Base-by-base conservation (phyloP, 2,888 invertebrate species). In the Byasa hedistus region DNA sequence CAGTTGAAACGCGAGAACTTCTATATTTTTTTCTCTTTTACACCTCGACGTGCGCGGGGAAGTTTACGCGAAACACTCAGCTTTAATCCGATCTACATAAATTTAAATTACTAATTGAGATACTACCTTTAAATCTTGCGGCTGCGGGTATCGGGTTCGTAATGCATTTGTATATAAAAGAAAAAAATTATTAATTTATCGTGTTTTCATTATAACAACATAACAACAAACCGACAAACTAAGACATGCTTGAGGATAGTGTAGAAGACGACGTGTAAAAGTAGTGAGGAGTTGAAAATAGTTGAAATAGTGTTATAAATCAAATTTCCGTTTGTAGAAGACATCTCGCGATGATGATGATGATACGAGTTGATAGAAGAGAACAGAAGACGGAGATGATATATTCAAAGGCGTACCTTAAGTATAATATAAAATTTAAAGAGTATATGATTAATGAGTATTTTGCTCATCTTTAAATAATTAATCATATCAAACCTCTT, bases 51-150 rank as follows among this genome's bases (percentile, higher is more conserved):
- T 27, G 59, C 59, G 57, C 60, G 67, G 67, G 32, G 48, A 57
- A 65, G 67, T 72, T 70, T 71, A 75, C 75, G 71, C 71, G 70
- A 76, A 78, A 79, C 79, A 82, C 80, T 82, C 78, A 72, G 83
- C 83, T 84, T 72, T 79, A 84, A 80, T 77, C 70, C 70, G 72
- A 84, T 87, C 85, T 79, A 74, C 86, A 87, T 87, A 84, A 80
- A 86, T 86, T 86, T 82, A 84, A 86, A 86, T 85, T 81, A 81
- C 75, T 70, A 71, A 72, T 73, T 73, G 64, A 58, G 68, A 17
- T n/a, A 60, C 56, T 52, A 67, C 67, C 63, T 67, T 64, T 56
- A 67, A 61, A 64, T 57, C 64, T 60, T 52, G 64, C 23, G 64
- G 60, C 62, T 21, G 58, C 23, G 24, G 56, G 56, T 64, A 60